These are phyloP conservation scores for Chascanopsetta lugubris DNA, from an alignment of 2,113 vertebrate species.

Conservation along the genomic window DNA sequence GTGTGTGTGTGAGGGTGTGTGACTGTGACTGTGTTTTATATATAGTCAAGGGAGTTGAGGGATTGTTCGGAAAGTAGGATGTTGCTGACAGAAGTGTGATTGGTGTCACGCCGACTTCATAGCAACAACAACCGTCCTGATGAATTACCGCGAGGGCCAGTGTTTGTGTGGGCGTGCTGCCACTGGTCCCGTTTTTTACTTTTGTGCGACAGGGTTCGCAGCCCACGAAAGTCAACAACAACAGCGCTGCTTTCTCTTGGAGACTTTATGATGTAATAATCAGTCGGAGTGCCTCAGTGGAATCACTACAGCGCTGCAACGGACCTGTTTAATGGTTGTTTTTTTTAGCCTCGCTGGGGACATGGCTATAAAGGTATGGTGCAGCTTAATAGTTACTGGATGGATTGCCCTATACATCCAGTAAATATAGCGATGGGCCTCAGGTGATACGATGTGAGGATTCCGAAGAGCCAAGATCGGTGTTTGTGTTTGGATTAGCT, in stretches of 20 bases:
- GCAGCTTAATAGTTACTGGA: not conserved
- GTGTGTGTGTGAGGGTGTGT: conserved; percentile 16
- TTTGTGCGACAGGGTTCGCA: not conserved
- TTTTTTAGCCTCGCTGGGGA: not conserved
- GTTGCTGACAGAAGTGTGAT: conserved; percentile 31
- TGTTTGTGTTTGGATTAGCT: not conserved
- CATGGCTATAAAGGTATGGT: not conserved
- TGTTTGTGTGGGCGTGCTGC: conserved; percentile 2
- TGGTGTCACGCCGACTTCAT: conserved; percentile 13
- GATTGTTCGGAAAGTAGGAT: conserved; percentile 10
- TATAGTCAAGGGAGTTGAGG: conserved; percentile 10
- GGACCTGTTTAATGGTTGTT: not conserved
- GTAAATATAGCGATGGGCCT: not conserved
- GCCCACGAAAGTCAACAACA: not conserved
- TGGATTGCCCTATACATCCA: not conserved
- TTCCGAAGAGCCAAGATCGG: not conserved
- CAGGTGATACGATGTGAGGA: not conserved
- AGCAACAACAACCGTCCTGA: conserved; percentile 10
- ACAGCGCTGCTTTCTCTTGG: not conserved
- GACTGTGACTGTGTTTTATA: conserved; percentile 5
- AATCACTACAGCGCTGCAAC: not conserved
- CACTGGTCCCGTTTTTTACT: not conserved
- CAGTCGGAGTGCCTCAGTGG: too few species aligned
- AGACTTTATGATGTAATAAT: not conserved
- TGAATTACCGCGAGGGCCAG: conserved; percentile 2